Evolutionary conservation across 2,888 invertebrate genomes (phyloP), one percentile per base, ranked within the genome.

Genomic region (Dinocampus coccinellae): DNA sequence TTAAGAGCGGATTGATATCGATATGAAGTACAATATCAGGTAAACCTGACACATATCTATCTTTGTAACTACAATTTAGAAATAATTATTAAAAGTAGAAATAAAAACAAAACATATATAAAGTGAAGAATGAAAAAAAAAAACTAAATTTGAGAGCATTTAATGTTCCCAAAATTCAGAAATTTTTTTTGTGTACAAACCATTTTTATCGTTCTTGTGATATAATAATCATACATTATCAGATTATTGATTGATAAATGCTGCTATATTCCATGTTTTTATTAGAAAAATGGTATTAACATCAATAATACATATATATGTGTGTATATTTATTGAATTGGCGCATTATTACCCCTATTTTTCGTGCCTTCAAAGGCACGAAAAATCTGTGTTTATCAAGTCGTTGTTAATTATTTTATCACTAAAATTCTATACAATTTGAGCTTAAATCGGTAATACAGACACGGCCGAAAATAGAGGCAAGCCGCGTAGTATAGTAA

Each of bases 171-270:
- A 81, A 73, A 78, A n/a, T n/a, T n/a, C n/a, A n/a, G n/a, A n/a
- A n/a, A n/a, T n/a, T n/a, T n/a, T n/a, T 78, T 82, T 76, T 70
- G 73, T 87, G 87, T 87, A 87, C 86, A 87, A 86, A 85, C 83
- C 85, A 86, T 87, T 87, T 83, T 81, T 85, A 86, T 87, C 85
- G 86, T 86, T 86, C 85, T 87, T 87, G 86, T 87, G 87, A 87
- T 87, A 87, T 87, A 87, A 87, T 87, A 87, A 87, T 87, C 86
- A 84, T 86, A 83, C 84, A 84, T 82, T 83, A 83, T 79, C 85
- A 84, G 82, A 83, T 71, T 82, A 83, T 75, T 69, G 69, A 63
- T 75, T 69, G 72, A 77, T 77, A 65, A 73, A 75, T 72, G 75
- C 76, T 47, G 6, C 42, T 77, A 79, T 79, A 82, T 81, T 82